Evolutionary conservation across 2,888 invertebrate genomes (phyloP).

Genomic region (Aethes cnicana): DNA sequence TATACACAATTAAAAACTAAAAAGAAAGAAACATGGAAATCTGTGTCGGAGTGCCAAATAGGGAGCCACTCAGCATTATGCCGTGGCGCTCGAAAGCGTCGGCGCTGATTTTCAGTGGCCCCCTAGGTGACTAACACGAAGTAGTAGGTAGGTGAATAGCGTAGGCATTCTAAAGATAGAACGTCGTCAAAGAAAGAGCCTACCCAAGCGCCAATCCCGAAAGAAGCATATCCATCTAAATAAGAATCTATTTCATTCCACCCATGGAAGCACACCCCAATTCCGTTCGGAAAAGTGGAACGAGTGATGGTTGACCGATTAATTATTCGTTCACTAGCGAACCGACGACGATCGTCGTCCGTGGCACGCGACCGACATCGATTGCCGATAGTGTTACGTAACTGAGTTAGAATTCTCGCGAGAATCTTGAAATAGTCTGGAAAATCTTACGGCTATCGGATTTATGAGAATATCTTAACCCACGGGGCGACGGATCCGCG

Average conservation of each 20-base stretch:
- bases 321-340: constrained; percentile 70
- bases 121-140: too few species aligned
- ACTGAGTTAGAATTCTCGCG: constrained; percentile 37
- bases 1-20: too few species aligned
- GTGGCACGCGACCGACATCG: constrained; percentile 62
- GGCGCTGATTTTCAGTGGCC: too few species aligned
- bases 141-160: too few species aligned
- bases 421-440: constrained; percentile 48
- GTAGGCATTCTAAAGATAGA: neutral
- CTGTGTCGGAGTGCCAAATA: too few species aligned
- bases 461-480: constrained; percentile 29
- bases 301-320: constrained; percentile 68
- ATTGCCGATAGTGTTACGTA: constrained; percentile 60
- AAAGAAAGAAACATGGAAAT: too few species aligned
- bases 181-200: neutral
- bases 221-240: constrained; percentile 11
- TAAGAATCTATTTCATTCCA: constrained; percentile 18
- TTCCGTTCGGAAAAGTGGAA: constrained; percentile 51
- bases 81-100: too few species aligned
- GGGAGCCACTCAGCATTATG: too few species aligned
- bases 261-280: constrained; percentile 22
- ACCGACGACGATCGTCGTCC: constrained; percentile 50
- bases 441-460: constrained; percentile 41
- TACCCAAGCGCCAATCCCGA: too few species aligned
- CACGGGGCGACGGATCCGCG: neutral